A percentile compares a stretch with the other conserved stretches of the same genome.
Evolutionary conservation across 2,797 vertebrate species (phyloP).

Genomic region (Pampus argenteus): DNA sequence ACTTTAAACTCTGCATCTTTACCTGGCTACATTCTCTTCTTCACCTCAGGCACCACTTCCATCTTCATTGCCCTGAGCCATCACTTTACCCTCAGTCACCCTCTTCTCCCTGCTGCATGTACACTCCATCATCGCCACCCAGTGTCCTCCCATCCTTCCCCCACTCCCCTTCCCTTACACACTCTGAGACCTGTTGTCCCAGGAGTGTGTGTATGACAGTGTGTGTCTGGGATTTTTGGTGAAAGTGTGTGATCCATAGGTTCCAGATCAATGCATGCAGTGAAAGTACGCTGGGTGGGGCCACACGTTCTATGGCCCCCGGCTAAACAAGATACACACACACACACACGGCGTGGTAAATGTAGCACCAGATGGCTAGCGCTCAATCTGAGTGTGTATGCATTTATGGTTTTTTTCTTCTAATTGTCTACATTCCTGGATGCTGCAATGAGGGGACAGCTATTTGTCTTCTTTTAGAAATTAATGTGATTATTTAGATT

Average conservation of each 20-base stretch:
- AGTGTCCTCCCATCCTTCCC: not conserved
- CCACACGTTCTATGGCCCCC: conserved; percentile 57
- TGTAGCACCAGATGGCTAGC: conserved; percentile 44
- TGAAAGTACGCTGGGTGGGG: conserved; percentile 58
- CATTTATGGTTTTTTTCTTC: too few species aligned
- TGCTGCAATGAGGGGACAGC: too few species aligned
- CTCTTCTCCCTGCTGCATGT: conserved; percentile 28
- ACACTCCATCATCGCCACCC: conserved; percentile 48
- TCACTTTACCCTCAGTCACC: conserved; percentile 42
- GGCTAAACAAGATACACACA: conserved; percentile 21
- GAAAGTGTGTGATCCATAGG: conserved; percentile 46
- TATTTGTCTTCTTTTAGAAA: too few species aligned
- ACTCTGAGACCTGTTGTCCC: conserved; percentile 37
- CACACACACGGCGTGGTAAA: conserved; percentile 21
- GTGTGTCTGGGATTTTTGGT: not conserved
- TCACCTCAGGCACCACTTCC: conserved; percentile 32
- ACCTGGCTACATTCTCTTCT: conserved; percentile 19
- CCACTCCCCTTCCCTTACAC: conserved; percentile 22
- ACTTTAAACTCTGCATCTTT: conserved; percentile 15
- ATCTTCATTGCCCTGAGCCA: conserved; percentile 52
- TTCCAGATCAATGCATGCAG: conserved; percentile 67
- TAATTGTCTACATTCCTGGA: too few species aligned
- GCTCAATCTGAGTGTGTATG: conserved; percentile 12
- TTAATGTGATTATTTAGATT: too few species aligned
- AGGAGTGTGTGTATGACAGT: not conserved